phyloP scores from a whole-genome alignment of 2,888 invertebrate species.

The Drosophila peninsularis region DNA sequence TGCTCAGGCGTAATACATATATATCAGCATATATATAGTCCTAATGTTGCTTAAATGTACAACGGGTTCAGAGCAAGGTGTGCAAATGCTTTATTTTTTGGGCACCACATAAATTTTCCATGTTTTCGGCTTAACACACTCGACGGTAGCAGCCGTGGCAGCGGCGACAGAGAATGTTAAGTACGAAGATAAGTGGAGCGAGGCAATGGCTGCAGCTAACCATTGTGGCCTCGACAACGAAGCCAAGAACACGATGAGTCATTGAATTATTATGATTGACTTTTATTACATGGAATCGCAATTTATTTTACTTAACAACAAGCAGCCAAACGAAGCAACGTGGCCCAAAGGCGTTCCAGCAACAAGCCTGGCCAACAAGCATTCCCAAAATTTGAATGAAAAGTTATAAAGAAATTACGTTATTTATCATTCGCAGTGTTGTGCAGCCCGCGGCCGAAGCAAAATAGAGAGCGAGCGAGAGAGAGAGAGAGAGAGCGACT shows the following conservation, averaged over 20 bases:
- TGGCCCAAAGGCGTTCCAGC: conserved; percentile 26
- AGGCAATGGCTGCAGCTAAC: conserved; percentile 26
- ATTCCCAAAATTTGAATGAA: conserved; percentile 72
- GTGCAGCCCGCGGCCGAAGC: conserved; percentile 36
- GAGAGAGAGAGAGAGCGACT: conserved; percentile 3
- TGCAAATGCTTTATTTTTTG: neutral
- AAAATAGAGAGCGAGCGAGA: conserved; percentile 2
- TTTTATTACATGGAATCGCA: conserved; percentile 79
- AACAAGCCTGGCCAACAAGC: conserved; percentile 55
- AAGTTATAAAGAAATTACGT: conserved; percentile 79
- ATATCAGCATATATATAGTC: neutral
- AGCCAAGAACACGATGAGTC: conserved; percentile 60
- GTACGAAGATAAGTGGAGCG: conserved; percentile 9
- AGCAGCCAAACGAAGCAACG: conserved; percentile 39
- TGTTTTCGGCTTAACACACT: conserved; percentile 16
- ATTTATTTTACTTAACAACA: conserved; percentile 81
- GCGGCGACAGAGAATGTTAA: conserved; percentile 1
- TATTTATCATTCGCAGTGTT: conserved; percentile 75
- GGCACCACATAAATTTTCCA: neutral
- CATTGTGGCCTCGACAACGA: conserved; percentile 25
- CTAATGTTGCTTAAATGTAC: neutral
- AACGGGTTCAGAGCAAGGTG: conserved; percentile 3
- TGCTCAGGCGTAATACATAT: neutral
- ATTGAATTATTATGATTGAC: conserved; percentile 81
- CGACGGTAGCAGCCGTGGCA: conserved; percentile 10